These are phyloP conservation scores for Mustela erminea DNA, from an alignment of 2,797 vertebrate species.

Conservation along the genomic window DNA sequence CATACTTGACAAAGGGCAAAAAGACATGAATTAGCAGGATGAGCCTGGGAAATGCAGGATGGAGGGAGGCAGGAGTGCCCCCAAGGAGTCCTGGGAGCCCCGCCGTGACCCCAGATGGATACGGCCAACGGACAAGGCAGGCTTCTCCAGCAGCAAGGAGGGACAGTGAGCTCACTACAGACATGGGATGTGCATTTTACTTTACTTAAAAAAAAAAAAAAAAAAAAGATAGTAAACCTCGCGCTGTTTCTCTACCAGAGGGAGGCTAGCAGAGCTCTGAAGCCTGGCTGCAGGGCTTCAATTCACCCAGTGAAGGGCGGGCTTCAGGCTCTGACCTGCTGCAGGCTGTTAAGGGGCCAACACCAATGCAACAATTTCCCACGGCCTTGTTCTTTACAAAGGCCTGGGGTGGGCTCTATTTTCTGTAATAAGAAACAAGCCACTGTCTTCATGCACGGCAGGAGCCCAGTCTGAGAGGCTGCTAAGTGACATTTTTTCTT, in stretches of 20 bases:
- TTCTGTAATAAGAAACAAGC: neutral
- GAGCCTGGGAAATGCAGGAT: neutral
- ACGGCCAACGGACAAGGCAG: neutral
- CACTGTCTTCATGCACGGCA: neutral
- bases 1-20: slow-evolving; percentile 68
- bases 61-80: neutral
- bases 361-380: neutral
- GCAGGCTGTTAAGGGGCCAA: neutral
- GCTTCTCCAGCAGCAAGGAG: neutral
- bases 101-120: neutral
- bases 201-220: neutral
- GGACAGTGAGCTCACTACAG: neutral
- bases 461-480: neutral
- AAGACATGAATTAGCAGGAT: slow-evolving; percentile 48
- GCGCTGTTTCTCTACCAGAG: accelerated
- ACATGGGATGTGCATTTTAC: neutral
- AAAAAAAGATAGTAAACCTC: neutral
- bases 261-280: neutral
- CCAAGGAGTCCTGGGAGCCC: neutral
- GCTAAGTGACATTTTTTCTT: neutral
- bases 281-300: too few relatives aligned
- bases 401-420: neutral
- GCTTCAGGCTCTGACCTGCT: neutral
- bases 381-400: neutral
- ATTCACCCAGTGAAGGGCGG: too few relatives aligned